Conservation (phyloP, 1,140 invertebrate genomes). For the Saxidomus purpurata region DNA sequence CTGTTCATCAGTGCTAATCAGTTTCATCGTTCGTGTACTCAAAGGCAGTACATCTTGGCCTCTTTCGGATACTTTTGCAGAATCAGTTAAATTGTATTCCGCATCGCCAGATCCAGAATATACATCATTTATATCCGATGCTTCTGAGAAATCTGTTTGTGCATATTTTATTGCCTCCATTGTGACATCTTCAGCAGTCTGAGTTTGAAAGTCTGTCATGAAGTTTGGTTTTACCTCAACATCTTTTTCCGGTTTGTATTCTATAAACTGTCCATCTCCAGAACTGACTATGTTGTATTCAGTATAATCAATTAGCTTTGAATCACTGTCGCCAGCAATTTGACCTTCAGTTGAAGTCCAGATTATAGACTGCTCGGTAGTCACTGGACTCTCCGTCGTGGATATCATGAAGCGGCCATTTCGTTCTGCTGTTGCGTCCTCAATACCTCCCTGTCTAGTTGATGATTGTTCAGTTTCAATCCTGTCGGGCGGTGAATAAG, state of each 20-base stretch:
- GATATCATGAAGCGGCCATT: no score
- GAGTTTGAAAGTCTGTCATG: no score
- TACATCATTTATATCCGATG: not conserved
- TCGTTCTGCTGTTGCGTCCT: no score
- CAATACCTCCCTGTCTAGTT: no score
- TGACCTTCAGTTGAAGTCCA: not conserved
- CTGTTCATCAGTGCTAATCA: no score
- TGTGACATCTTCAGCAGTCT: no score
- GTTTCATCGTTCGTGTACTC: no score
- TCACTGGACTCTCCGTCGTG: not conserved
- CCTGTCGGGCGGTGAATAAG: no score
- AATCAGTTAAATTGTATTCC: no score
- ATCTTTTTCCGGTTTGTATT: not conserved
- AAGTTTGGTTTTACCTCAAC: not conserved
- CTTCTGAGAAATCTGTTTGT: not conserved
- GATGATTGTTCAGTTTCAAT: no score
- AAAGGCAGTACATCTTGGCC: no score
- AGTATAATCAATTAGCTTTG: constrained; percentile 17
- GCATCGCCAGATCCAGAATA: not conserved
- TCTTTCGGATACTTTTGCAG: no score
- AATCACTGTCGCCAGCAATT: not conserved
- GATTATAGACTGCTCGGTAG: not conserved
- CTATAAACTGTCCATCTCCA: not conserved
- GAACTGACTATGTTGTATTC: constrained; percentile 32
- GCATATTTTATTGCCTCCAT: not conserved